A percentile compares a stretch with the other conserved stretches of the same genome.
Conservation (phyloP, 2,797 vertebrate genomes). For the Platalea minor region DNA sequence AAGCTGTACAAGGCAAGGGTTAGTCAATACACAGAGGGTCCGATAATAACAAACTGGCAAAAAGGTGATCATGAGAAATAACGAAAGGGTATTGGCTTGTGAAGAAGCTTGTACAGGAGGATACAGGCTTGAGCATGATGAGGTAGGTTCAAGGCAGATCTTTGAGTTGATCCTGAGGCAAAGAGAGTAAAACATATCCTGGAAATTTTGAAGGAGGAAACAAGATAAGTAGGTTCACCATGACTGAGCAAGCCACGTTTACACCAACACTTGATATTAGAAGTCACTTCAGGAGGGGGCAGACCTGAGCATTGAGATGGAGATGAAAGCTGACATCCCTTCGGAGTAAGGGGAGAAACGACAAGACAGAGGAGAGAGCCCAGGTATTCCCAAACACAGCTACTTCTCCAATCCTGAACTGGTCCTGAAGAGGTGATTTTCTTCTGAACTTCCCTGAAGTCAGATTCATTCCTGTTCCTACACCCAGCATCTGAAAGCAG, state of each 20-base stretch:
- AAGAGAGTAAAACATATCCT: neutral
- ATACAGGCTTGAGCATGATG: neutral
- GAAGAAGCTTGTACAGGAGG: neutral
- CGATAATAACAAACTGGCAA: neutral
- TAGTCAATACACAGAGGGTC: too few species aligned
- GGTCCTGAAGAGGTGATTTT: neutral
- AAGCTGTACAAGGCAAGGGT: neutral
- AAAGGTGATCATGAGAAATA: neutral
- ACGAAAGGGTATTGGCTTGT: neutral
- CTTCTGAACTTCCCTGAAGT: neutral
- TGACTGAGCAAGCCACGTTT: neutral
- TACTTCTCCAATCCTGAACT: neutral
- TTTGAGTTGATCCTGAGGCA: neutral
- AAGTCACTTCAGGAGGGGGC: neutral
- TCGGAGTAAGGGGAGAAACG: neutral
- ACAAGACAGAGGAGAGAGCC: neutral
- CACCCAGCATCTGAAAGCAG: neutral
- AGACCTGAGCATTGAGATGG: neutral
- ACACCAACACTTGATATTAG: neutral
- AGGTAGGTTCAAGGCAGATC: neutral
- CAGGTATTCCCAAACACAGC: neutral
- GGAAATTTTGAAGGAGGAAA: neutral
- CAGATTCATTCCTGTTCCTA: neutral
- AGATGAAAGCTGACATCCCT: neutral
- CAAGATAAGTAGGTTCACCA: neutral